Base-by-base conservation (phyloP, 2,113 vertebrate genomes). In the Herpailurus yagouaroundi region DNA sequence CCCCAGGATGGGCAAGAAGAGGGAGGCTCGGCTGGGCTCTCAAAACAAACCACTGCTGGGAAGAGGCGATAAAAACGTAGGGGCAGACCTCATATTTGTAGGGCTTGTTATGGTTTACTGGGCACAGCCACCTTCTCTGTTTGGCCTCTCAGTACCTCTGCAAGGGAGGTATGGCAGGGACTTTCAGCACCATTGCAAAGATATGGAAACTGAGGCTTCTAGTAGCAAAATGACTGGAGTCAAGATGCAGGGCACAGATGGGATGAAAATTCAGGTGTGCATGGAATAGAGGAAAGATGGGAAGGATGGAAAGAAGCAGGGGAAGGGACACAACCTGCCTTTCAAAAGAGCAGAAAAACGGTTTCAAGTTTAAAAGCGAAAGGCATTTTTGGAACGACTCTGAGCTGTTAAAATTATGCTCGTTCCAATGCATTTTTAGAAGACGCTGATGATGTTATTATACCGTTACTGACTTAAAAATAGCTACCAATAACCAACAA, bases 311-410 rank as follows among this genome's bases (percentile, higher is more conserved):
- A 79, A 41, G 33, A 64, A 88, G 1, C 2, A 38, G 9, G 14
- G 27, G 10, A 66, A 68, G 4, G 50, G 50, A 82, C 83, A 45
- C 10, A 48, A 14, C 29, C 31, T n/a, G 27, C 29, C 41, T 85
- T 31, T 85, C 31, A 7, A 69, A 79, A 80, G 9, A 86, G 25
- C 38, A 79, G 55, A 73, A 91, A 97, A 93, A 76, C 5, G 9
- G 60, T 19, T 52, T 45, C 88, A 90, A 90, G 38, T 57, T 48
- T 48, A 73, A 97, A 93, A 52, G 36, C 80, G 31, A 97, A 93
- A 89, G 12, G 36, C 27, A 57, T 52, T n/a, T 68, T 92, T 92
- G 55, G 33, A 60, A 63, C 8, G 68, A 83, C 10, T 27, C 64
- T 73, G 55, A 90, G 60, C 60, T 74, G 18, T 89, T 91, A 80